Conservation (phyloP, 1,140 invertebrate species). For the Andrena cerasifolii region DNA sequence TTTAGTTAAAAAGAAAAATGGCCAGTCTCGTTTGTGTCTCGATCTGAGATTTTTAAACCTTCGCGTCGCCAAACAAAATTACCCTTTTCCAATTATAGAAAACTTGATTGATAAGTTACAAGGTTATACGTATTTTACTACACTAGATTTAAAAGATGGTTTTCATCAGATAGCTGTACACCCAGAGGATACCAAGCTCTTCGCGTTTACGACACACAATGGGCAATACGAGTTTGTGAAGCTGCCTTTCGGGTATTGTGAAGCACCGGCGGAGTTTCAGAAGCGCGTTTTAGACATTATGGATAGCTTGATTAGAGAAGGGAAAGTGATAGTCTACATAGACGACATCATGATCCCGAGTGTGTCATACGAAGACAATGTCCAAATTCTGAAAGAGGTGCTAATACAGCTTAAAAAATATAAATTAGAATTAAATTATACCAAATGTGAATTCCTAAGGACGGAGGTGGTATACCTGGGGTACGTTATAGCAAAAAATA, state of each 20-base stretch:
- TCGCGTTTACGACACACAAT: neutral
- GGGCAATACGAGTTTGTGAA: neutral
- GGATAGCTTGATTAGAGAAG: neutral
- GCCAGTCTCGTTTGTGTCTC: no score
- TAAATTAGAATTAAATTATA: neutral
- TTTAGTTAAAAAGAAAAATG: no score
- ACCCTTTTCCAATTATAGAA: neutral
- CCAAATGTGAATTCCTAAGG: conserved; percentile 12
- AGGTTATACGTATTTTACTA: neutral
- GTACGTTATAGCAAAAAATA: neutral
- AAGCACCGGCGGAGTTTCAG: neutral
- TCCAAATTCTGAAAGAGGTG: neutral
- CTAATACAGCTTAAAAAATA: neutral
- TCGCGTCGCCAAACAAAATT: no score
- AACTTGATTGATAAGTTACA: neutral
- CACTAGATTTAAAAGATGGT: neutral
- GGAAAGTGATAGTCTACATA: neutral
- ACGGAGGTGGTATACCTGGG: conserved; percentile 1
- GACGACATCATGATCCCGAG: neutral
- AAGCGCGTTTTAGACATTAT: neutral
- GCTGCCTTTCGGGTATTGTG: neutral
- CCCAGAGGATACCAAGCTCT: neutral
- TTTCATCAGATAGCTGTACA: neutral
- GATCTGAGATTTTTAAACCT: no score
- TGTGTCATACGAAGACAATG: neutral